Base-by-base conservation (phyloP, 2,888 invertebrate species). In the Lamproptera curius region DNA sequence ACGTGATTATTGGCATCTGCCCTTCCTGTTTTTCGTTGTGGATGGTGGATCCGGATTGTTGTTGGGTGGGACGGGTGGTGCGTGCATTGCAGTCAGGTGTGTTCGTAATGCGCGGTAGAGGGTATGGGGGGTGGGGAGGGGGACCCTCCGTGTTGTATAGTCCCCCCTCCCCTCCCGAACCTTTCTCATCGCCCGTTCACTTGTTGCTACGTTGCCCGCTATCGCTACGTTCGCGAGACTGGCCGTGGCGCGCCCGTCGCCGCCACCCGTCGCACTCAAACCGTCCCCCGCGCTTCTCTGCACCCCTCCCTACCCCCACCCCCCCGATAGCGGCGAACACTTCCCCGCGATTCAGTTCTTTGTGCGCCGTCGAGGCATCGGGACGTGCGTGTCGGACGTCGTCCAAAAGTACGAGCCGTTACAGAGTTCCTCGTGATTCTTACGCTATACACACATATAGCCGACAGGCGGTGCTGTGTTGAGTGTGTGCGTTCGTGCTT, bases 291-390 rank as follows among this genome's bases (percentile, higher is more conserved):
- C 59, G 70, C 77, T 69, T 76, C 74, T 59, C 65, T 59, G 59
- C 64, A 66, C 66, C 66, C 67, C 74, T 59, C 65, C 60, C 60
- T 63, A 66, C 66, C 66, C 67, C 74, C 67, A 75, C 66, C 66
- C 63, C 67, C 75, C 67, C 61, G 61, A 62, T 61, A 61, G 68
- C 68, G 65, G 65, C 67, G 66, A 66, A 75, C 72, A 76, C 72
- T 75, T 73, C 76, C 80, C 79, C 82, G 78, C 78, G 73, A 73
- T 75, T 83, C 81, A 87, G 87, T 88, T 83, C 85, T 87, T 84
- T 87, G 86, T 86, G 83, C 78, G 82, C 80, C 71, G 71, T 69
- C 66, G 78, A 72, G 68, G 71, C 66, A 76, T 65, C 72, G 62
- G 72, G 70, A 83, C 80, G 86, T 82, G 53, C 63, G 73, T 73